Conservation (phyloP, 2,113 vertebrate species). For the Podarcis raffonei region DNA sequence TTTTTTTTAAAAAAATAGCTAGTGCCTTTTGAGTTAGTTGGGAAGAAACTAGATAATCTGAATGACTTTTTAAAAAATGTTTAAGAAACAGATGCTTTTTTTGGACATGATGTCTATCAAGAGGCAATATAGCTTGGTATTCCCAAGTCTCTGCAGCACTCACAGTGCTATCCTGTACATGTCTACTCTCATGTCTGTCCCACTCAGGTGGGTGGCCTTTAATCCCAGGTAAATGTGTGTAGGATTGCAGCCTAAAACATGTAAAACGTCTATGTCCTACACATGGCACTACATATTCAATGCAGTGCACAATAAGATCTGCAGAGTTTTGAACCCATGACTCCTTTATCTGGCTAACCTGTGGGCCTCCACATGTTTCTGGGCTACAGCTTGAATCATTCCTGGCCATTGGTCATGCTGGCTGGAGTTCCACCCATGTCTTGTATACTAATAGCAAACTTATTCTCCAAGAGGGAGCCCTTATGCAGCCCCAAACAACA, state of each 20-base stretch:
- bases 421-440: too few species aligned
- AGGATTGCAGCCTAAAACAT: neutral
- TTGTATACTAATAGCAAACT: too few species aligned
- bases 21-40: constrained; percentile 39
- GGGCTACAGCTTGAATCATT: too few species aligned
- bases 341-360: neutral
- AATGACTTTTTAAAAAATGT: constrained; percentile 27
- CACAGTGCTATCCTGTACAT: neutral
- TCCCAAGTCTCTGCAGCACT: neutral
- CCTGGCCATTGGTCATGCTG: too few species aligned
- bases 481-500: too few species aligned
- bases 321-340: neutral
- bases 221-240: too few species aligned
- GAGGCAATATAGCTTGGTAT: too few species aligned
- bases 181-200: too few species aligned
- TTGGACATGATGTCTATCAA: constrained; percentile 22
- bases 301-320: neutral
- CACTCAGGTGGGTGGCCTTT: too few species aligned
- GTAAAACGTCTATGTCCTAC: neutral
- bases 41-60: constrained; percentile 24
- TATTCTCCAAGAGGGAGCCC: too few species aligned
- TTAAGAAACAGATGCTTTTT: constrained; percentile 13
- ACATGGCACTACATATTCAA: neutral
- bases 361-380: too few species aligned
- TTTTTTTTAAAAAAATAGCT: constrained; percentile 30